These are phyloP conservation scores for Heteronetta atricapilla DNA, from an alignment of 2,113 vertebrate species.

Conservation along the genomic window DNA sequence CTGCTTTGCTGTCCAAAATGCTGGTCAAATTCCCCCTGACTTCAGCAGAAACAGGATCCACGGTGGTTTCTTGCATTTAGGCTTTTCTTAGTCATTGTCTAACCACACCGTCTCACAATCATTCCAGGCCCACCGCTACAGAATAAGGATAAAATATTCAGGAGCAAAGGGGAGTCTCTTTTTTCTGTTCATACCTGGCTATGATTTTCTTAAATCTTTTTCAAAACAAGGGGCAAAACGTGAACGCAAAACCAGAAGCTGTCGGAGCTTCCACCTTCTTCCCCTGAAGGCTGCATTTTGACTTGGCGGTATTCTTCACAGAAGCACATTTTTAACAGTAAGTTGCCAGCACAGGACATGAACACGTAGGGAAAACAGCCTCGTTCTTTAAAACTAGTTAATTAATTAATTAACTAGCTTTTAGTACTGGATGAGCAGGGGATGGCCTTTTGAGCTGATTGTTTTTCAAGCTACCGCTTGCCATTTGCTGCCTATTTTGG, in stretches of 20 bases:
- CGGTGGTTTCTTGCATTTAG: conserved; percentile 8
- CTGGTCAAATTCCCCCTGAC: conserved; percentile 41
- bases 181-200: not conserved
- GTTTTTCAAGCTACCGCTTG: not conserved
- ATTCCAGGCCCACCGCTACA: not conserved
- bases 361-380: not conserved
- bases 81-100: conserved; percentile 25
- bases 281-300: not conserved
- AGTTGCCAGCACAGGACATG: not conserved
- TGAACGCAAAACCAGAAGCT: not conserved
- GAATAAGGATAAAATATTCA: not conserved
- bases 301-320: not conserved
- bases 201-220: not conserved
- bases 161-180: not conserved
- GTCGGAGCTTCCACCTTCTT: not conserved
- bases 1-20: not conserved
- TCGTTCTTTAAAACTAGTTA: not conserved
- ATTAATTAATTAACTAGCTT: not conserved
- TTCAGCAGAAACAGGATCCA: conserved; percentile 42
- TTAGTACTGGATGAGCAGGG: not conserved
- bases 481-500: not conserved
- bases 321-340: accelerated
- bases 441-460: not conserved
- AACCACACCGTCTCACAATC: not conserved
- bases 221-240: not conserved